Conservation (phyloP, 2,113 vertebrate species). For the Brienomyrus brachyistius region DNA sequence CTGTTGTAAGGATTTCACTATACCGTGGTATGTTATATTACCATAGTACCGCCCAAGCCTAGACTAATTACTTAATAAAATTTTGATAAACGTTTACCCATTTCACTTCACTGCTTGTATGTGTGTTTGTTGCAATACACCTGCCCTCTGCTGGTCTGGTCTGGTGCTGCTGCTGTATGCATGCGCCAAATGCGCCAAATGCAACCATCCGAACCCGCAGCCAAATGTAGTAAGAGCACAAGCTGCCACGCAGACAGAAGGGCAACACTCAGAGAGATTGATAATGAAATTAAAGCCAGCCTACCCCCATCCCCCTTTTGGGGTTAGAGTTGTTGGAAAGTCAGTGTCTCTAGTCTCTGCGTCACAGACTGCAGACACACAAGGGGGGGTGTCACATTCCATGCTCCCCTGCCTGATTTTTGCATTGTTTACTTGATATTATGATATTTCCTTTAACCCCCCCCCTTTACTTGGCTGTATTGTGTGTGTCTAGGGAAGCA, state of each 20-base stretch:
- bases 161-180: not conserved
- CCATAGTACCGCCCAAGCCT: not conserved
- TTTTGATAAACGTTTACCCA: not conserved
- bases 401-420: not conserved
- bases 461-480: not conserved
- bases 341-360: not conserved
- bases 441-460: not conserved
- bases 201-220: not conserved
- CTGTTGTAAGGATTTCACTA: not conserved
- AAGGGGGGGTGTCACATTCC: not conserved
- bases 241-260: not conserved
- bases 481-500: not conserved
- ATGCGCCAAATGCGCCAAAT: not conserved
- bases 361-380: not conserved
- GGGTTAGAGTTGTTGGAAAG: not conserved
- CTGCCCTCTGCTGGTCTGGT: not conserved
- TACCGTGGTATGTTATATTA: not conserved
- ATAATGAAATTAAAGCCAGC: not conserved
- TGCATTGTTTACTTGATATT: not conserved
- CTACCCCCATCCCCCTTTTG: not conserved
- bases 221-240: not conserved
- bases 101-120: not conserved
- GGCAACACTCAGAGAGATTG: not conserved
- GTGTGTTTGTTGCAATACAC: not conserved
- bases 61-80: not conserved